Evolutionary conservation across 2,797 vertebrate species (phyloP).

Genomic region (Valencia hispanica): DNA sequence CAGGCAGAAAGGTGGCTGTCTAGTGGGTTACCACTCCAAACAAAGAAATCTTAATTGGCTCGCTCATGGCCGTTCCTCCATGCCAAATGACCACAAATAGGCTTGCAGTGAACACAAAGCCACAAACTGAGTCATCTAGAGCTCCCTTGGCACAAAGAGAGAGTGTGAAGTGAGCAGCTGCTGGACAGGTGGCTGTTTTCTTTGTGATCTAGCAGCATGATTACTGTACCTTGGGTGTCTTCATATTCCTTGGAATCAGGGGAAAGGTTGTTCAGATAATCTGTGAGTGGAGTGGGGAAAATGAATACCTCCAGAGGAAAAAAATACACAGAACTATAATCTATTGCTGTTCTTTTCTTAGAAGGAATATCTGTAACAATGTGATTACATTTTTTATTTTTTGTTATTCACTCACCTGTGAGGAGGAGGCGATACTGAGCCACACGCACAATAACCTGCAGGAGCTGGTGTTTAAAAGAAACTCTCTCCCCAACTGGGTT

Average conservation of each 20-base stretch:
- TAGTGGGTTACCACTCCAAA: conserved; percentile 36
- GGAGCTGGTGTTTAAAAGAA: conserved; percentile 87
- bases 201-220: conserved; percentile 6
- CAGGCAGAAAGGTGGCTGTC: conserved; percentile 53
- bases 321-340: neutral
- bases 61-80: conserved; percentile 49
- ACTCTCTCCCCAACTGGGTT: conserved; percentile 71
- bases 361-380: neutral
- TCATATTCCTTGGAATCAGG: conserved; percentile 93
- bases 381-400: neutral
- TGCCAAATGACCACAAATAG: conserved; percentile 56
- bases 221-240: conserved; percentile 89
- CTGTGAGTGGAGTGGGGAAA: conserved; percentile 70
- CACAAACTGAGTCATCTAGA: conserved; percentile 24
- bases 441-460: conserved; percentile 89
- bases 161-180: conserved; percentile 19
- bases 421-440: conserved; percentile 94
- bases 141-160: conserved; percentile 36
- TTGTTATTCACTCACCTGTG: conserved; percentile 82
- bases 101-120: conserved; percentile 42
- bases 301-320: neutral
- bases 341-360: neutral
- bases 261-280: conserved; percentile 97
- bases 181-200: conserved; percentile 12
- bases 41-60: conserved; percentile 59